phyloP scores from a whole-genome alignment of 2,888 invertebrate species.

The Spicauda simplicius region DNA sequence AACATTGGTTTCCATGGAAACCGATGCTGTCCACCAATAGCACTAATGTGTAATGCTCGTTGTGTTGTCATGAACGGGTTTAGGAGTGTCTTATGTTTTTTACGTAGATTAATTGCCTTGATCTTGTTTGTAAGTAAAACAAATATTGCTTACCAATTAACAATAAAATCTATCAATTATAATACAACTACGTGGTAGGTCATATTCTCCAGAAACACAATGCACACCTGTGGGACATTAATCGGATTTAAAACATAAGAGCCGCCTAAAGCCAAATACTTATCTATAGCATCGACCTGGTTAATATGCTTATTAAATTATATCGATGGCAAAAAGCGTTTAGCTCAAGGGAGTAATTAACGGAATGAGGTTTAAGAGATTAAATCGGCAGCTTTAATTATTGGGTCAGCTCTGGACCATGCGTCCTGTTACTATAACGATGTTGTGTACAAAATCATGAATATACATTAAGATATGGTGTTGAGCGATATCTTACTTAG shows the following conservation, averaged over 20 bases:
- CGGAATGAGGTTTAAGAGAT: conserved; percentile 79
- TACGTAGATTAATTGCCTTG: too few species aligned
- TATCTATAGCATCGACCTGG: conserved; percentile 78
- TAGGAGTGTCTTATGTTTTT: too few species aligned
- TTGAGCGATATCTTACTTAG: background rate
- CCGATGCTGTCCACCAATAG: too few species aligned
- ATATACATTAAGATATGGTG: background rate
- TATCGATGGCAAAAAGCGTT: conserved; percentile 81
- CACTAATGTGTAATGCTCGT: too few species aligned
- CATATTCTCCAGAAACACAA: background rate
- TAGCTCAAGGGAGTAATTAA: conserved; percentile 85
- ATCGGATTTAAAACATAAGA: conserved; percentile 49
- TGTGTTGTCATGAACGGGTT: too few species aligned
- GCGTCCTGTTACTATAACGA: conserved; percentile 48
- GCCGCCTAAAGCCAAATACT: conserved; percentile 67
- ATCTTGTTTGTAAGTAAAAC: too few species aligned
- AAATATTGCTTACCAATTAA: background rate
- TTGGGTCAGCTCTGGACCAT: conserved; percentile 57
- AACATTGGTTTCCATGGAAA: too few species aligned
- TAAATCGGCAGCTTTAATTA: conserved; percentile 81
- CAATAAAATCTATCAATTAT: background rate
- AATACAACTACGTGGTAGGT: background rate
- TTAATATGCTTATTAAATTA: conserved; percentile 84
- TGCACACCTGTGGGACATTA: conserved; percentile 18
- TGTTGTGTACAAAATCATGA: conserved; percentile 1